Conservation (phyloP, 1,140 invertebrate genomes). For the Phocides pigmalion region DNA sequence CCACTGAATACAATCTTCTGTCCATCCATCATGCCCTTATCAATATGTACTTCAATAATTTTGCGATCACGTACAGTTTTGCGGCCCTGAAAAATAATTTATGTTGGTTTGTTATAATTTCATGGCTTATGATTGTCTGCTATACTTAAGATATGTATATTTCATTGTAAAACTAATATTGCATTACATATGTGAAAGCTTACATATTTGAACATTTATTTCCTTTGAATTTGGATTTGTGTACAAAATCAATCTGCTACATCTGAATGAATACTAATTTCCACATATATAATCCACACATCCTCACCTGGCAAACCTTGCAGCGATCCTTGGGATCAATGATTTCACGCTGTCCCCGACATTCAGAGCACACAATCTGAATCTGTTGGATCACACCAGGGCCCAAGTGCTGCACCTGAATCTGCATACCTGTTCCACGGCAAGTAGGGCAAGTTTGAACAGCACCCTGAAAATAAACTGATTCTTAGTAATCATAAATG, state of each 20-base stretch:
- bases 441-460: slow-evolving; percentile 95
- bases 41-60: slow-evolving; percentile 98
- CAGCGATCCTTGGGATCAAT: slow-evolving; percentile 96
- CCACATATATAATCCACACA: neutral
- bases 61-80: slow-evolving; percentile 97
- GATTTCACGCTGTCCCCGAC: slow-evolving; percentile 94
- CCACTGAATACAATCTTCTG: slow-evolving; percentile 98
- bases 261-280: too few species aligned
- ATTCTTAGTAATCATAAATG: neutral
- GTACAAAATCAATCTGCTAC: too few species aligned
- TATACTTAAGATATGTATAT: too few species aligned
- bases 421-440: slow-evolving; percentile 95
- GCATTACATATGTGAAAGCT: too few species aligned
- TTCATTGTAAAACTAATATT: too few species aligned
- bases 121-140: too few species aligned
- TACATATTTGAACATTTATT: too few species aligned
- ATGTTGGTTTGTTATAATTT: neutral
- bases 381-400: slow-evolving; percentile 99
- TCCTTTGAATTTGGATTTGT: too few species aligned
- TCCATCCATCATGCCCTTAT: slow-evolving; percentile 98
- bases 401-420: slow-evolving; percentile 95
- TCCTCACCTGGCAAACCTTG: slow-evolving; percentile 90
- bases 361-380: slow-evolving; percentile 94
- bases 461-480: slow-evolving; percentile 84
- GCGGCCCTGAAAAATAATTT: slow-evolving; percentile 85